phyloP scores from a whole-genome alignment of 1,140 invertebrate genomes.

The Geopemphigus sp. region DNA sequence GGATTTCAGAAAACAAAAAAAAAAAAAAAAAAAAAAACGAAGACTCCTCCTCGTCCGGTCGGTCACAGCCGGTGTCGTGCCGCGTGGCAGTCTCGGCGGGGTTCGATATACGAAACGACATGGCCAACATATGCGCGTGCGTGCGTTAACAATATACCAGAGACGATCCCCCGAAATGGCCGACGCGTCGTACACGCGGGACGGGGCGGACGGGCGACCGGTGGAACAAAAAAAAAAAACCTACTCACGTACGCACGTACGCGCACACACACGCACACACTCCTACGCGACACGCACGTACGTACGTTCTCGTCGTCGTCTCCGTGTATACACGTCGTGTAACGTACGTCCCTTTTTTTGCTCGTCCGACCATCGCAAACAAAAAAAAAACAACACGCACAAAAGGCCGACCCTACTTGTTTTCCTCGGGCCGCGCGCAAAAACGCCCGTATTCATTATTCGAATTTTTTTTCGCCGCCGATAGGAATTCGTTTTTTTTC shows the following conservation, averaged over 20 bases:
- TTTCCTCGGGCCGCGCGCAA: no score
- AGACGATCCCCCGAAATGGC: slow-evolving; percentile 9
- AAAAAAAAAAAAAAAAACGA: not conserved
- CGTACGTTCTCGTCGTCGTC: not conserved
- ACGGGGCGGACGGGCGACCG: not conserved
- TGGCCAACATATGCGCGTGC: not conserved
- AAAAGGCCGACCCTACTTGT: no score
- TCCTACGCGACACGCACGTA: not conserved
- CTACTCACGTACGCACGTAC: not conserved
- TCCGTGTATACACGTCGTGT: not conserved
- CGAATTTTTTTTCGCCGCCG: no score
- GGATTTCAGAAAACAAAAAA: no score
- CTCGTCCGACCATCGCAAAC: not conserved
- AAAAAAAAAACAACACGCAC: slow-evolving; percentile 6
- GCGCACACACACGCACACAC: no score
- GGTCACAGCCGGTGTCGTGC: not conserved
- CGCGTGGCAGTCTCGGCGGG: no score
- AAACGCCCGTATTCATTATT: no score
- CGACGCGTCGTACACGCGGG: not conserved
- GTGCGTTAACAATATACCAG: not conserved
- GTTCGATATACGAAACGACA: not conserved
- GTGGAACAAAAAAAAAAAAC: slow-evolving; percentile 25
- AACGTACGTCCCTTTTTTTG: not conserved
- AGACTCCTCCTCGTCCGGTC: not conserved
- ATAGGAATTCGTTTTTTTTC: not conserved